Evolutionary conservation across 2,888 invertebrate species (phyloP).

Genomic region (Phorcus lineatus): DNA sequence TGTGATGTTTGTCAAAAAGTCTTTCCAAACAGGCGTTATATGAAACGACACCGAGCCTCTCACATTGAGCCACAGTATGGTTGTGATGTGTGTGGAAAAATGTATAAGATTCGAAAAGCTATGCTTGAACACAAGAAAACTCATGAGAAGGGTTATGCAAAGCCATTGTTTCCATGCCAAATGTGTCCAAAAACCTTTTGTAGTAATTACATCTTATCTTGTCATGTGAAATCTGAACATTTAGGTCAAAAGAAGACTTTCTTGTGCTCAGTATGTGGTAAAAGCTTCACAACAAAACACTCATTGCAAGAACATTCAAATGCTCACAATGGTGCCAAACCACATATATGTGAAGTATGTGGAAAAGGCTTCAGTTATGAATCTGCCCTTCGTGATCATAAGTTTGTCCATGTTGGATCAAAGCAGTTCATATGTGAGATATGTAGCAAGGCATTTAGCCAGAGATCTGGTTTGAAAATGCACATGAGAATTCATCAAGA

Average conservation of each 20-base stretch:
- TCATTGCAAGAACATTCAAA: conserved; percentile 61
- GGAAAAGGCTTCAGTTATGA: conserved; percentile 63
- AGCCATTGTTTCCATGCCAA: conserved; percentile 52
- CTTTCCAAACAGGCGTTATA: conserved; percentile 53
- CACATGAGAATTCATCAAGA: conserved; percentile 75
- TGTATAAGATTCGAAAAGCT: conserved; percentile 59
- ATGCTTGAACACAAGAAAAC: conserved; percentile 55
- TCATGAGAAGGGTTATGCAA: conserved; percentile 50
- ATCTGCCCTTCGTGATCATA: conserved; percentile 66
- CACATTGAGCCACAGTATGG: conserved; percentile 48
- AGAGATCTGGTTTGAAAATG: conserved; percentile 74
- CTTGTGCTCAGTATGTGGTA: conserved; percentile 65
- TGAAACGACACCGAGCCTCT: conserved; percentile 52
- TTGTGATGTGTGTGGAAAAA: conserved; percentile 63
- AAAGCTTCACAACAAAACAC: conserved; percentile 65
- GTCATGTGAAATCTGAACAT: conserved; percentile 58
- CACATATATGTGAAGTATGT: conserved; percentile 61
- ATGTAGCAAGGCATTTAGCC: conserved; percentile 72
- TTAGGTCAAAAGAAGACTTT: conserved; percentile 55
- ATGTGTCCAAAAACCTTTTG: conserved; percentile 57
- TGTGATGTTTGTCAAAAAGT: conserved; percentile 61
- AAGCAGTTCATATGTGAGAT: conserved; percentile 72
- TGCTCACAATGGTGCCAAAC: conserved; percentile 60
- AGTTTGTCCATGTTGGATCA: conserved; percentile 66
- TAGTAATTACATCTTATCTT: conserved; percentile 51